These are phyloP conservation scores for Drosophila elegans DNA, from an alignment of 1,140 invertebrate genomes.

Conservation along the genomic window DNA sequence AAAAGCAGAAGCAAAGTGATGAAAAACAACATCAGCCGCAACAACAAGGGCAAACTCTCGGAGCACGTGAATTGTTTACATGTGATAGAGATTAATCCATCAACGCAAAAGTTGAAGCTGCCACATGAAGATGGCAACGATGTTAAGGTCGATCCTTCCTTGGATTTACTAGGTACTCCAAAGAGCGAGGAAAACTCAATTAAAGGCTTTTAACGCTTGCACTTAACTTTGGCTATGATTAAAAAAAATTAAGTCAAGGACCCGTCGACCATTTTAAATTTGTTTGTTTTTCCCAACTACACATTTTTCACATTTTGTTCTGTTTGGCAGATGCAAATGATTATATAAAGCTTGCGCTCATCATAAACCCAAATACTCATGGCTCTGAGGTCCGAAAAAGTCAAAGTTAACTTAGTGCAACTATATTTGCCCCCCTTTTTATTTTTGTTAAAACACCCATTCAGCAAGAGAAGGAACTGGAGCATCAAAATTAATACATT, in stretches of 20 bases:
- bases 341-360: conserved; percentile 37
- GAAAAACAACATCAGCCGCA: conserved; percentile 30
- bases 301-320: conserved; percentile 6
- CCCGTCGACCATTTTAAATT: conserved; percentile 10
- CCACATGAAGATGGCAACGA: conserved; percentile 4
- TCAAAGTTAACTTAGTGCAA: conserved; percentile 30
- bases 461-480: not conserved
- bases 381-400: conserved; percentile 28
- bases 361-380: conserved; percentile 54
- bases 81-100: conserved; percentile 72
- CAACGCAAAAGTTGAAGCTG: conserved; percentile 35
- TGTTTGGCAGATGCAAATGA: conserved; percentile 56
- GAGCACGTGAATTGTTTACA: conserved; percentile 58
- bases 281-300: conserved; percentile 7
- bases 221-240: conserved; percentile 11
- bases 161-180: conserved; percentile 14
- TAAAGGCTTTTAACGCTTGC: conserved; percentile 38
- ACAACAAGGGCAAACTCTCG: conserved; percentile 21
- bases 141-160: not conserved
- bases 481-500: no score
- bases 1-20: conserved; percentile 33
- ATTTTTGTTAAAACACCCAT: not conserved
- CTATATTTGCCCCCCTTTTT: not conserved
- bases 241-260: conserved; percentile 47
- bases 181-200: conserved; percentile 37